Evolutionary conservation across 2,113 vertebrate species (phyloP).

Genomic region (Cyanoramphus novaezelandiae): DNA sequence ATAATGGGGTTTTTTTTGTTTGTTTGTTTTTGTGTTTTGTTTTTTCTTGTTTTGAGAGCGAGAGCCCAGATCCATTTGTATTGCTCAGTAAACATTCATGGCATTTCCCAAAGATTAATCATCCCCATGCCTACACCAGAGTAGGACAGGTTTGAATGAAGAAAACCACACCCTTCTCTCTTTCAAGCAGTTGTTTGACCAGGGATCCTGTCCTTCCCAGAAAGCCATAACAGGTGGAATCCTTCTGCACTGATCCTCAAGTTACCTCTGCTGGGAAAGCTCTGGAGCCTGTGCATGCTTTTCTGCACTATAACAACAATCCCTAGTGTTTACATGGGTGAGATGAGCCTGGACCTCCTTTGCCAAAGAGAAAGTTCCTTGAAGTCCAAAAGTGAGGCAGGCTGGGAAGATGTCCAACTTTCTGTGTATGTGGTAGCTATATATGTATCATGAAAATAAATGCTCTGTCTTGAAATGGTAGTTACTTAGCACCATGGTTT

Average conservation of each 20-base stretch:
- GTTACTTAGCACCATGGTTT: neutral
- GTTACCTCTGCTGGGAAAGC: neutral
- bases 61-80: neutral
- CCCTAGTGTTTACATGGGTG: too few relatives aligned
- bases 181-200: neutral
- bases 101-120: neutral
- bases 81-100: neutral
- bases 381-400: neutral
- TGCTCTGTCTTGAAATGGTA: neutral
- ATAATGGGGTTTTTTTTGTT: neutral
- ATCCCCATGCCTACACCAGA: neutral
- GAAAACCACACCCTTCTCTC: accelerated
- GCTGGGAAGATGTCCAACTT: neutral
- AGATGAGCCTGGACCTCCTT: neutral
- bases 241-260: neutral
- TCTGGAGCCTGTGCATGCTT: neutral
- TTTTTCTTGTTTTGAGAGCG: neutral
- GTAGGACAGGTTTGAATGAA: neutral
- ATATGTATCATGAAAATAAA: neutral
- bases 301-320: neutral
- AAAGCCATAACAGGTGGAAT: neutral
- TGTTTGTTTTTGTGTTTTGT: too few relatives aligned
- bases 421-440: neutral
- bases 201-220: neutral
- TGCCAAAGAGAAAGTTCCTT: neutral